These are phyloP conservation scores for Zosterops hypoxanthus DNA, from an alignment of 2,113 vertebrate species.

Conservation along the genomic window DNA sequence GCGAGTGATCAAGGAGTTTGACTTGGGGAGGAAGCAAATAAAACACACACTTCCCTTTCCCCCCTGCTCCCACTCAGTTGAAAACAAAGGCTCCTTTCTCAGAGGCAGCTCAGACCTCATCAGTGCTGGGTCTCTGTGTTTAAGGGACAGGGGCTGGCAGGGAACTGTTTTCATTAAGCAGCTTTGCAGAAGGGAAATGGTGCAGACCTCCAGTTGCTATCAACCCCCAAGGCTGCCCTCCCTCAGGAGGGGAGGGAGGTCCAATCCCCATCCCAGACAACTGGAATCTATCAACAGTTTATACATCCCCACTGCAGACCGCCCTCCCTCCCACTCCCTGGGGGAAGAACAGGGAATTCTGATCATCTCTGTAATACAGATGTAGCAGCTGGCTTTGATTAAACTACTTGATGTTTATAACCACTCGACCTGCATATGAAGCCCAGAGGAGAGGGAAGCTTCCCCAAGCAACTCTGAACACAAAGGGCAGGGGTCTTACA, in stretches of 20 bases:
- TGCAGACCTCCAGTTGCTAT: not conserved
- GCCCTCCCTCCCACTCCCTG: slow-evolving; percentile 65
- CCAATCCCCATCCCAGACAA: slow-evolving; percentile 48
- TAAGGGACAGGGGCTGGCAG: slow-evolving; percentile 5
- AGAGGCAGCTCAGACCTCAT: not conserved
- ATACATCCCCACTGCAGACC: slow-evolving; percentile 23
- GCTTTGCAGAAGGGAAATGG: not conserved
- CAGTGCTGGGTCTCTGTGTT: not conserved
- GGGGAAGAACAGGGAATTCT: slow-evolving; percentile 18
- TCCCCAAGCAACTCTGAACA: not conserved
- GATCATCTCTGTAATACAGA: slow-evolving; percentile 75
- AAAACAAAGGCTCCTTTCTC: slow-evolving; percentile 61
- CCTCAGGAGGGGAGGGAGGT: slow-evolving; percentile 36
- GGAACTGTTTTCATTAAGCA: slow-evolving; percentile 24
- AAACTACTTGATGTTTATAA: slow-evolving; percentile 35
- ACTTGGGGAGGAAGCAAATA: slow-evolving; percentile 29
- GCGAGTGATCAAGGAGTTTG: not conserved
- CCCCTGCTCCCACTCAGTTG: not conserved
- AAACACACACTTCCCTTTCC: slow-evolving; percentile 16
- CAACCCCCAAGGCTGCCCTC: not conserved
- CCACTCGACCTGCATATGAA: not conserved
- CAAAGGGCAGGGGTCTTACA: not conserved
- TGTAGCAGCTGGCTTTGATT: slow-evolving; percentile 73
- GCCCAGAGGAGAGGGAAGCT: not conserved
- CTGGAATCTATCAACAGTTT: slow-evolving; percentile 76